A percentile compares a stretch with the other conserved stretches of the same genome.
Conservation (phyloP, 2,113 vertebrate species). For the Hirundichthys speculiger region DNA sequence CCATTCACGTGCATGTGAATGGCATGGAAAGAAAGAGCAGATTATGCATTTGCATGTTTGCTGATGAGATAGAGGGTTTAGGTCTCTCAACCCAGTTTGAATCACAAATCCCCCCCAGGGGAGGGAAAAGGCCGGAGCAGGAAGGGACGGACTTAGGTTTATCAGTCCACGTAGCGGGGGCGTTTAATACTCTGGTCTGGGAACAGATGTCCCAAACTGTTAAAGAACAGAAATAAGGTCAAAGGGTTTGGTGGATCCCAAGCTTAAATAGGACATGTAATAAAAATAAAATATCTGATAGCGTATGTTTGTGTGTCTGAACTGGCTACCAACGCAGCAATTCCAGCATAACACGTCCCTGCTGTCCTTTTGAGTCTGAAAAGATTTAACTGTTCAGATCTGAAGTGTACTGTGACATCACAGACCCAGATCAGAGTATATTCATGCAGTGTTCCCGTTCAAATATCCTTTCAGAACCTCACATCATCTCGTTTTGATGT, state of each 20-base stretch:
- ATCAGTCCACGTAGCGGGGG: conserved; percentile 60
- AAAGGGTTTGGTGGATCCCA: conserved; percentile 49
- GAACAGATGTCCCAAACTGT: conserved; percentile 75
- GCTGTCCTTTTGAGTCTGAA: too few species aligned
- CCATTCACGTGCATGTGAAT: conserved; percentile 66
- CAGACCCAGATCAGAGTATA: too few species aligned
- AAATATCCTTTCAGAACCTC: too few species aligned
- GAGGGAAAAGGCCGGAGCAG: conserved; percentile 52
- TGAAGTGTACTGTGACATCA: too few species aligned
- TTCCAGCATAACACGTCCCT: too few species aligned
- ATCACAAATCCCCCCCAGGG: conserved; percentile 72
- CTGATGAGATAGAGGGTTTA: conserved; percentile 78
- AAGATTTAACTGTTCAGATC: too few species aligned
- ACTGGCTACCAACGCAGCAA: too few species aligned
- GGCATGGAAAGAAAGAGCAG: conserved; percentile 71
- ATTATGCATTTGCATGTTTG: conserved; percentile 84
- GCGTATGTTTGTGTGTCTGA: too few species aligned
- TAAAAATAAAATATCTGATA: too few species aligned
- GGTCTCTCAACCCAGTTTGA: conserved; percentile 69
- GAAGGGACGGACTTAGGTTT: conserved; percentile 63
- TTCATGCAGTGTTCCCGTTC: too few species aligned
- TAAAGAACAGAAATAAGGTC: conserved; percentile 59
- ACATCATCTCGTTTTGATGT: too few species aligned
- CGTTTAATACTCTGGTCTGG: conserved; percentile 32
- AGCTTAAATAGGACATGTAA: conserved; percentile 35